Conservation (phyloP, 2,888 invertebrate species). For the Dusona sp. region DNA sequence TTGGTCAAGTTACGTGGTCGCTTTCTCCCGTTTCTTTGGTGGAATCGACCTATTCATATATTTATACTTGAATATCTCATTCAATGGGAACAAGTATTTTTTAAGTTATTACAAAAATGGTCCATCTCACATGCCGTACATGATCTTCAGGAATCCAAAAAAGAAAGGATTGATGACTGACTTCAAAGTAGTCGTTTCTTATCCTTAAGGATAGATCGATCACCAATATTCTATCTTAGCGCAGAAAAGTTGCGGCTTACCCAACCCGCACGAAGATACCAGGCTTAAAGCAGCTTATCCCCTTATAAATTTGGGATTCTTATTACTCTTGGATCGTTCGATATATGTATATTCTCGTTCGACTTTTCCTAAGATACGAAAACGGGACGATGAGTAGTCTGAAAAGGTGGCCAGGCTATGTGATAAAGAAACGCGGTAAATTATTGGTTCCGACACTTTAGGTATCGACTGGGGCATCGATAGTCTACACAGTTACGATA, state of each 20-base stretch:
- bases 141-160: not conserved
- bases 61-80: not conserved
- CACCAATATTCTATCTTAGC: constrained; percentile 17
- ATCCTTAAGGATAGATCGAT: not conserved
- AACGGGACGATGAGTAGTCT: constrained; percentile 25
- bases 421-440: constrained; percentile 56
- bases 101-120: not conserved
- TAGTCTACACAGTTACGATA: not conserved
- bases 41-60: not conserved
- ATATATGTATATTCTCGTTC: constrained; percentile 24
- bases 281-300: constrained; percentile 73
- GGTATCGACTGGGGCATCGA: constrained; percentile 8
- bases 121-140: not conserved
- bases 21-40: not conserved
- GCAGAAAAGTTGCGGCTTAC: constrained; percentile 13
- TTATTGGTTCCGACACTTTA: constrained; percentile 52
- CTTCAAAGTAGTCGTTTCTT: not conserved
- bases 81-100: not conserved
- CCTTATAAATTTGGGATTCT: constrained; percentile 75
- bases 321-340: constrained; percentile 49
- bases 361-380: constrained; percentile 25
- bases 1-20: not conserved
- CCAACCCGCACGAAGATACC: constrained; percentile 48
- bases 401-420: constrained; percentile 32
- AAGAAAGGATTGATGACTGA: not conserved